These are phyloP conservation scores for Lophius piscatorius DNA, from an alignment of 2,113 vertebrate genomes.

Conservation along the genomic window DNA sequence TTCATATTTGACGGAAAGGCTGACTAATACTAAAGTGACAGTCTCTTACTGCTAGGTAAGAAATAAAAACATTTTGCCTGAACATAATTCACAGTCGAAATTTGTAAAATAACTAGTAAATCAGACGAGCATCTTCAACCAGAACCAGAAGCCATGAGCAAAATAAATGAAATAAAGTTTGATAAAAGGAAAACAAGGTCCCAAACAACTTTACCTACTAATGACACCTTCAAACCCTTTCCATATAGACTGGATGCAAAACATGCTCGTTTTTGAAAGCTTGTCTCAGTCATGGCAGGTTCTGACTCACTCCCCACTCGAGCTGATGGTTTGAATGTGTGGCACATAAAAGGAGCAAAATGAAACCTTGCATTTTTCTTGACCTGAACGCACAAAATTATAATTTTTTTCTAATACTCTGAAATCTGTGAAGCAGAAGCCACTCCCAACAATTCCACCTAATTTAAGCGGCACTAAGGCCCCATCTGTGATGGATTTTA, in stretches of 20 bases:
- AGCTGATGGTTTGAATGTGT: conserved; percentile 53
- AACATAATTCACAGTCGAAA: conserved; percentile 72
- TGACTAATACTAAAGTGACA: conserved; percentile 75
- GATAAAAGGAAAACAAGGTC: conserved; percentile 42
- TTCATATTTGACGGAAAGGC: conserved; percentile 72
- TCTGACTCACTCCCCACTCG: conserved; percentile 27
- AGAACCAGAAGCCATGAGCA: conserved; percentile 15
- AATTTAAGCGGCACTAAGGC: conserved; percentile 41
- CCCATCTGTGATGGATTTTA: conserved; percentile 48
- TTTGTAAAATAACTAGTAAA: conserved; percentile 49
- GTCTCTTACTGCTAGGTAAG: conserved; percentile 67
- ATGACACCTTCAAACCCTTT: conserved; percentile 11
- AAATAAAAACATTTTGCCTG: conserved; percentile 52
- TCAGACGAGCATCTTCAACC: conserved; percentile 45
- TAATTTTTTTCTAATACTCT: conserved; percentile 46
- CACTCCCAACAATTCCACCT: conserved; percentile 42
- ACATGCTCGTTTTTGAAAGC: conserved; percentile 49
- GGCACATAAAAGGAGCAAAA: conserved; percentile 54
- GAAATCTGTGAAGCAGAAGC: conserved; percentile 42
- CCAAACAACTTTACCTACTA: conserved; percentile 24
- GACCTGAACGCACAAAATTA: conserved; percentile 34
- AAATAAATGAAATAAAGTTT: conserved; percentile 22
- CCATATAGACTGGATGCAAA: conserved; percentile 36
- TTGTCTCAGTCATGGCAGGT: conserved; percentile 30
- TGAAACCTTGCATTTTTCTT: conserved; percentile 31